These are phyloP conservation scores for Protophormia terraenovae DNA, from an alignment of 2,888 invertebrate genomes.

Conservation along the genomic window DNA sequence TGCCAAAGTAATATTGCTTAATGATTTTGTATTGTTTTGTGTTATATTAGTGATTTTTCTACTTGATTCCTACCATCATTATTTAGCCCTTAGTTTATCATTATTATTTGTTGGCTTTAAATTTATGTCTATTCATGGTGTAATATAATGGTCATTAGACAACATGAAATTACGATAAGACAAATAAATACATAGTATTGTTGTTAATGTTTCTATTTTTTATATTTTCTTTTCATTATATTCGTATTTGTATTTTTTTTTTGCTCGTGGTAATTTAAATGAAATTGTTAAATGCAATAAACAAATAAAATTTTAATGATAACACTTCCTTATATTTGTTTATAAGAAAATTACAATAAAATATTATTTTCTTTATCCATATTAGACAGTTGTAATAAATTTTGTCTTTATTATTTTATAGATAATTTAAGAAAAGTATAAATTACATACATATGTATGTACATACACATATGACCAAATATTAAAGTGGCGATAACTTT, in stretches of 20 bases:
- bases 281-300: constrained; percentile 33
- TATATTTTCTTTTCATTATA: not conserved
- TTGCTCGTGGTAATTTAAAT: not conserved
- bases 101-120: constrained; percentile 6
- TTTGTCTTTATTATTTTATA: not conserved
- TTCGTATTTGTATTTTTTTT: not conserved
- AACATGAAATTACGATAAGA: constrained; percentile 36
- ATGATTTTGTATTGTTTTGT: constrained; percentile 36
- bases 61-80: not conserved
- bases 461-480: no score
- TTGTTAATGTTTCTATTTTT: not conserved
- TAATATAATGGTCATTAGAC: constrained; percentile 47
- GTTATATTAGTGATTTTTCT: not conserved
- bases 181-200: not conserved
- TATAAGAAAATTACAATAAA: not conserved
- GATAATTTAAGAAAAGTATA: not conserved
- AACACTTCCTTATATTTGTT: not conserved
- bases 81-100: not conserved
- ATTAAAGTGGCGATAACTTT: no score
- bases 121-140: constrained; percentile 49
- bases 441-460: not conserved
- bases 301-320: constrained; percentile 11
- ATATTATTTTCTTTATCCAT: not conserved
- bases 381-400: not conserved
- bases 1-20: constrained; percentile 10